Evolutionary conservation across 2,113 vertebrate species (phyloP).

Genomic region (Neodontobutis hainanensis): DNA sequence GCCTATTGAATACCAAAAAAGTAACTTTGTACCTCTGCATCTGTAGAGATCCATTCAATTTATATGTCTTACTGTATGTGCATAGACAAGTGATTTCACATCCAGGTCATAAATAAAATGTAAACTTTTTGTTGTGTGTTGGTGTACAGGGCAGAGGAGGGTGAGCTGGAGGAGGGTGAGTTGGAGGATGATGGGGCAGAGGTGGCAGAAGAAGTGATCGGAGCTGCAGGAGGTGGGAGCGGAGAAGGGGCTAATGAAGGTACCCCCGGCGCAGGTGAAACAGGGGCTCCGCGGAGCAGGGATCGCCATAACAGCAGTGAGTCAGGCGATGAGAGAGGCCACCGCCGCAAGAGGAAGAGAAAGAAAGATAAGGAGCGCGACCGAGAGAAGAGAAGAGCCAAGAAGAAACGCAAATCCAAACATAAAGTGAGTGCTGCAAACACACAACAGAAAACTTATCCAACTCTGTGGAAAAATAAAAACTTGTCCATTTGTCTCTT

Average conservation of each 20-base stretch:
- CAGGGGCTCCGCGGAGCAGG: slow-evolving; percentile 58
- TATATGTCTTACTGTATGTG: too few relatives aligned
- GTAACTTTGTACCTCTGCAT: too few relatives aligned
- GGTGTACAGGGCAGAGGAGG: slow-evolving; percentile 84
- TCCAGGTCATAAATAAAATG: background rate
- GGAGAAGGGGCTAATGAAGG: slow-evolving; percentile 80
- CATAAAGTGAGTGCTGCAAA: slow-evolving; percentile 82
- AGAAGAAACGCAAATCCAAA: slow-evolving; percentile 91
- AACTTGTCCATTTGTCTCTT: background rate
- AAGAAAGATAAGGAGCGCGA: slow-evolving; percentile 91
- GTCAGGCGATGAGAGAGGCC: slow-evolving; percentile 86
- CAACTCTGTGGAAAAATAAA: too few relatives aligned
- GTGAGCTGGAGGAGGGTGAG: slow-evolving; percentile 93
- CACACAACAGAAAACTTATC: background rate
- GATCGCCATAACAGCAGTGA: slow-evolving; percentile 85
- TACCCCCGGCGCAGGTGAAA: slow-evolving; percentile 50
- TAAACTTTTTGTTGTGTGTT: background rate
- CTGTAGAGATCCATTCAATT: too few relatives aligned
- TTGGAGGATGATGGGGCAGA: slow-evolving; percentile 93
- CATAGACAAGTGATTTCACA: background rate
- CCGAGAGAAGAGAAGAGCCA: slow-evolving; percentile 85
- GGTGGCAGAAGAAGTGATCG: slow-evolving; percentile 57
- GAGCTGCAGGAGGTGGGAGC: slow-evolving; percentile 72
- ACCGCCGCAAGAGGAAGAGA: slow-evolving; percentile 87
- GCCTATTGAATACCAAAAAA: too few relatives aligned